phyloP scores from a whole-genome alignment of 2,113 vertebrate genomes.

The Pelodiscus sinensis region DNA sequence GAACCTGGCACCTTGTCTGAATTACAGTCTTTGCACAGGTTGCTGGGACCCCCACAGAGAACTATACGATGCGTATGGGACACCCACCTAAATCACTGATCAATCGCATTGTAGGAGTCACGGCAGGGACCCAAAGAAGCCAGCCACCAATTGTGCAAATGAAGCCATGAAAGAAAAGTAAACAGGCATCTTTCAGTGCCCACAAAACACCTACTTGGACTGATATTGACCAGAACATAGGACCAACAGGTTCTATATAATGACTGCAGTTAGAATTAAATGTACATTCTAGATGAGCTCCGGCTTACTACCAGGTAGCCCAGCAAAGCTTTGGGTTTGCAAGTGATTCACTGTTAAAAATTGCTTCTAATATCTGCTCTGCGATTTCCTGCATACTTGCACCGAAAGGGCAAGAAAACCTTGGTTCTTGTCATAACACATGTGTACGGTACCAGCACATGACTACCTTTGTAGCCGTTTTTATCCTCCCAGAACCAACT shows the following conservation, averaged over 20 bases:
- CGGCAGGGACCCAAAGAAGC: background rate
- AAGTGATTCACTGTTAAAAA: background rate
- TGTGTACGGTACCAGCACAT: conserved; percentile 42
- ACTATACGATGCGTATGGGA: background rate
- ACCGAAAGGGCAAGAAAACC: conserved; percentile 47
- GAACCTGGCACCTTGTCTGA: background rate
- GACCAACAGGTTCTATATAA: background rate
- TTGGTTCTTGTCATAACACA: conserved; percentile 49
- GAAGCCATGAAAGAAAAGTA: background rate
- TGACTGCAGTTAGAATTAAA: background rate
- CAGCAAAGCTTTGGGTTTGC: background rate
- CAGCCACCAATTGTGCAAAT: background rate
- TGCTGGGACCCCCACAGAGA: no score
- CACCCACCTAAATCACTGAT: background rate
- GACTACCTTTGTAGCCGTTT: conserved; percentile 63
- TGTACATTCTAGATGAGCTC: background rate
- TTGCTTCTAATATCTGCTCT: background rate
- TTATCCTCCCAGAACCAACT: conserved; percentile 56
- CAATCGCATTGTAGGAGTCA: background rate
- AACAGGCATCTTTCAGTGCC: no score
- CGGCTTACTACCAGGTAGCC: background rate
- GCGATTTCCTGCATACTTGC: conserved; percentile 14
- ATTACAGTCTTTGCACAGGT: no score
- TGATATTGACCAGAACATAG: background rate
- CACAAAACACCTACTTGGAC: background rate